Conservation (phyloP, 1,140 invertebrate species). For the Dendroctonus ponderosae region DNA sequence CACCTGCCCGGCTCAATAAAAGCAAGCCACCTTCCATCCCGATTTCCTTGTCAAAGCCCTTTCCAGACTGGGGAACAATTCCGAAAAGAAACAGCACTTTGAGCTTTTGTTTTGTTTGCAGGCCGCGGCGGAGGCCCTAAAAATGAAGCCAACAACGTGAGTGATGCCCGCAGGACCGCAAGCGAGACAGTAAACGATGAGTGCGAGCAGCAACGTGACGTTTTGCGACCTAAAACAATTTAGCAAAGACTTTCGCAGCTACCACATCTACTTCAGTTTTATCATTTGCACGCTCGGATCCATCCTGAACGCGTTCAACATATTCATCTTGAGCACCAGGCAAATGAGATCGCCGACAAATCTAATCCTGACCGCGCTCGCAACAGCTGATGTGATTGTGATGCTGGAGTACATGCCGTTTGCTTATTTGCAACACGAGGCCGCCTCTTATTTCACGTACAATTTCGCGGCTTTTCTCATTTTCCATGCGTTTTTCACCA, state of each 20-base stretch:
- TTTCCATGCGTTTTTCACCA: slow-evolving; percentile 79
- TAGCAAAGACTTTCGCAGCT: slow-evolving; percentile 51
- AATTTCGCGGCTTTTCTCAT: slow-evolving; percentile 78
- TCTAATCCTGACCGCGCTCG: slow-evolving; percentile 82
- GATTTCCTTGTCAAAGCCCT: too few relatives aligned
- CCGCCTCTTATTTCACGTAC: slow-evolving; percentile 65
- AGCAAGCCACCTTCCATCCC: too few relatives aligned
- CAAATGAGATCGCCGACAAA: slow-evolving; percentile 88
- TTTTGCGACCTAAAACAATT: slow-evolving; percentile 54
- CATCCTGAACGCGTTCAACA: slow-evolving; percentile 89
- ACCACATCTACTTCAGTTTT: slow-evolving; percentile 73
- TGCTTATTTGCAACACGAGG: slow-evolving; percentile 65
- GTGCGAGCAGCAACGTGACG: slow-evolving; percentile 25
- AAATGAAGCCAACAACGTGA: slow-evolving; percentile 1
- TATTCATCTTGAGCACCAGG: slow-evolving; percentile 86
- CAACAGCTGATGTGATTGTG: slow-evolving; percentile 86
- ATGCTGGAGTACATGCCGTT: slow-evolving; percentile 94
- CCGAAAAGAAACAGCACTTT: too few relatives aligned
- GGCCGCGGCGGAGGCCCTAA: neutral
- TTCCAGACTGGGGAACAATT: too few relatives aligned
- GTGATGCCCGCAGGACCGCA: neutral
- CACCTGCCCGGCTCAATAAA: too few relatives aligned
- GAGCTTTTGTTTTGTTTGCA: neutral
- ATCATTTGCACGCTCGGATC: slow-evolving; percentile 89
- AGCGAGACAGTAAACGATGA: slow-evolving; percentile 6